Conservation (phyloP, 2,797 vertebrate genomes). For the Chiroxiphia lanceolata region DNA sequence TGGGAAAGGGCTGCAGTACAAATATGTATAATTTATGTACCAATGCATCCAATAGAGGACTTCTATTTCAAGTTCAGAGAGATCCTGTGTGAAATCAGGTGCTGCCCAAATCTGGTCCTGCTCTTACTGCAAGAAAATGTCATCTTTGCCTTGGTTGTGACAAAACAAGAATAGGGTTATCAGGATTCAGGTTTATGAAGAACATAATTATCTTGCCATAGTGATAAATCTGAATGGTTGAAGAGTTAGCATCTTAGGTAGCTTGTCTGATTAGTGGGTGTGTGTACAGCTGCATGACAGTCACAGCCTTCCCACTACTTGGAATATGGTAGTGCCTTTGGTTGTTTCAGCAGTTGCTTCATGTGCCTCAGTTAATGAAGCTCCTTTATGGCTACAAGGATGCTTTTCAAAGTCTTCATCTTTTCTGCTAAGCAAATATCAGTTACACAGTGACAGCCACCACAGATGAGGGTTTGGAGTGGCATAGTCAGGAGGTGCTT, state of each 20-base stretch:
- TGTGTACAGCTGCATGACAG: not conserved
- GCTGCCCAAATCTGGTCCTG: not conserved
- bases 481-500: not conserved
- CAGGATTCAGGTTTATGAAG: not conserved
- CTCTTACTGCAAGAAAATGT: not conserved
- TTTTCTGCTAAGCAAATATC: not conserved
- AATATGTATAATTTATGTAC: not conserved
- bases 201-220: not conserved
- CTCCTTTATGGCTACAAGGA: not conserved
- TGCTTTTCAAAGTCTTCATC: not conserved
- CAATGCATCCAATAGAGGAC: not conserved
- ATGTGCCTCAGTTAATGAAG: not conserved
- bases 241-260: not conserved
- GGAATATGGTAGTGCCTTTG: not conserved
- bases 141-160: not conserved
- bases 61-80: not conserved
- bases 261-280: not conserved
- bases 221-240: not conserved
- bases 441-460: not conserved
- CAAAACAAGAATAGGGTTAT: not conserved
- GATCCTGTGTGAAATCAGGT: not conserved
- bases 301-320: not conserved
- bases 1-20: not conserved
- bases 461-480: not conserved
- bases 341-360: not conserved